Evolutionary conservation across 2,113 vertebrate genomes (phyloP), one percentile per base, ranked within the genome.

Genomic region (Chrysemys picta): DNA sequence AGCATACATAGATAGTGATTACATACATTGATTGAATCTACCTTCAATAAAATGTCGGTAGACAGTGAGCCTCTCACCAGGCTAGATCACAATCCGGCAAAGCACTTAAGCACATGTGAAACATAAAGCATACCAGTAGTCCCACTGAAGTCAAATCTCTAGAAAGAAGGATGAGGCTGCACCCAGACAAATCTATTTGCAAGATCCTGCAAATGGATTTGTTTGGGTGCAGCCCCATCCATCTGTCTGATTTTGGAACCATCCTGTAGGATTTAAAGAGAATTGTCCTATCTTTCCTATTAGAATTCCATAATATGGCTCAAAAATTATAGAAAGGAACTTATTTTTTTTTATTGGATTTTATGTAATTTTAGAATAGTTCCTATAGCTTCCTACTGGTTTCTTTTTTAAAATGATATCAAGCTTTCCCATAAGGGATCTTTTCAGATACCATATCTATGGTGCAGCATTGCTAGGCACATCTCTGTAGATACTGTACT

Each of bases 301-400:
- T 72, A 56, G 12, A 96, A 82, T 86, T 86, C 50, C 47, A 88
- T 10, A 84, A 4, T 24, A 57, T 1, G 10, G 2, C 3, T 82
- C 1, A 78, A 87, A 82, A n/a, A 69, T 69, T 47, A 12, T 69
- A 69, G 62, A 54, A 24, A 84, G 35, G 27, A 22, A 2, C 0
- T 19, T 69, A 69, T n/a, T n/a, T 38, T 65, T 80, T 54, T 54
- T 45, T 5, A 2, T 57, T 81, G 4, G 53, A 13, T 8, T 78
- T n/a, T 81, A 47, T 5, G 27, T 4, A 3, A 25, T 45, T n/a
- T 81, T 88, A 72, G n/a, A 84, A 56, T 75, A 85, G 50, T 10
- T 1, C 1, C 19, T 17, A 2, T 52, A 53, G 14, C 88, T 17
- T 84, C 0, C 10, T 76, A 52, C 29, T 84, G 3, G 0, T 1